Conservation (phyloP, 2,888 invertebrate genomes). For the Automeris io region DNA sequence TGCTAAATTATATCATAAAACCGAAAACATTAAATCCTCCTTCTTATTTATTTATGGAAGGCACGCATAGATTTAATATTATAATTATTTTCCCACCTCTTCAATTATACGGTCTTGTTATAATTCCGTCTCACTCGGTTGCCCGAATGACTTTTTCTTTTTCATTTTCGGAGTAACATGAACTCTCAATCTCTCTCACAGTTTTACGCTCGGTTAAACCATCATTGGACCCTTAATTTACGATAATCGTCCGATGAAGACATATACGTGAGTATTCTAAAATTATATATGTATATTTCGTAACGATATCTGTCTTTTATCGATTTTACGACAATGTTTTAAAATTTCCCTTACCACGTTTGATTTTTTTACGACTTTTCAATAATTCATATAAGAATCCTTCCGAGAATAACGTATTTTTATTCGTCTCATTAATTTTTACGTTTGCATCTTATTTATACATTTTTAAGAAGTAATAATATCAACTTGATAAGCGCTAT, state of each 20-base stretch:
- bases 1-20: too few relatives aligned
- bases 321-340: constrained; percentile 46
- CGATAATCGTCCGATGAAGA: constrained; percentile 65
- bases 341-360: constrained; percentile 41
- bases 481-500: constrained; percentile 40
- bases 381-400: constrained; percentile 27
- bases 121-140: constrained; percentile 18
- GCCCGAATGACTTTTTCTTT: constrained; percentile 35
- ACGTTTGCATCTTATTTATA: constrained; percentile 23
- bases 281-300: constrained; percentile 10
- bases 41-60: constrained; percentile 11
- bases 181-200: constrained; percentile 66
- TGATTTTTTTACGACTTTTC: constrained; percentile 31
- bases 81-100: constrained; percentile 4
- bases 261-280: constrained; percentile 33
- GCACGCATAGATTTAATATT: background rate
- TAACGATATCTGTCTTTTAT: constrained; percentile 20
- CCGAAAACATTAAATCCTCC: too few relatives aligned
- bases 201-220: constrained; percentile 69
- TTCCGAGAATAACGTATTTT: constrained; percentile 28
- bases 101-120: constrained; percentile 31
- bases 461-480: constrained; percentile 35
- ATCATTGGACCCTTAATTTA: constrained; percentile 59
- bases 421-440: constrained; percentile 35
- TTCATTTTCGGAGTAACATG: constrained; percentile 62